Evolutionary conservation across 2,888 invertebrate species (phyloP), one percentile per base, ranked within the genome.

Genomic region (Crocallis elinguaria): DNA sequence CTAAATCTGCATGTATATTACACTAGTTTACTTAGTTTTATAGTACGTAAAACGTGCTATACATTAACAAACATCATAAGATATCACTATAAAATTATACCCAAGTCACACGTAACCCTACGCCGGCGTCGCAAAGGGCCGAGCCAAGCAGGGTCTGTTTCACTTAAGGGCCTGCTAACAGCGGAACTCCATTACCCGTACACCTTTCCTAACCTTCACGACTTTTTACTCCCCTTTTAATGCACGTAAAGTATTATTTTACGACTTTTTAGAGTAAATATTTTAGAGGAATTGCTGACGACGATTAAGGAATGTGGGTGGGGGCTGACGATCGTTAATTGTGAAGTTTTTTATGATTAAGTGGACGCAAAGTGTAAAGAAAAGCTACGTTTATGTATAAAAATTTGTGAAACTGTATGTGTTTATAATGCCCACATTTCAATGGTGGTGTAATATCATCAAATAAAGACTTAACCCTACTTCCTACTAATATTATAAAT

Each of bases 181-280:
- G 71, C 79, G 64, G 75, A 88, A 88, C 81, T 86, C 88, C 88
- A 88, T 88, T 88, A 88, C 35, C 79, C 79, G 71, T 66, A 67
- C 71, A 72, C 66, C 75, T 75, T 75, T 68, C 54, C 60, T 60
- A 66, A 70, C 71, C 71, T 39, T 45, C 45, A 23, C 27, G 45
- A 41, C 51, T 57, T 62, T 60, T 58, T 54, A 70, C 64, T 44
- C 67, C 38, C 46, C 9, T 11, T 39, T 49, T 48, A 77, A 77
- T 77, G 73, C 65, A 69, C 69, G 73, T 77, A 73, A 74, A 78
- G 68, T 75, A 82, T 79, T 80, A 80, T 78, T 56, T 44, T 27
- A 36, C 35, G 51, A 48, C 35, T 46, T 52, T 46, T 41, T 29
- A 29, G 30, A 44, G 48, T 77, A 50, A 55, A 49, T 51, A 51